Evolutionary conservation across 2,888 invertebrate species (phyloP).

Genomic region (Campoplex nolae): DNA sequence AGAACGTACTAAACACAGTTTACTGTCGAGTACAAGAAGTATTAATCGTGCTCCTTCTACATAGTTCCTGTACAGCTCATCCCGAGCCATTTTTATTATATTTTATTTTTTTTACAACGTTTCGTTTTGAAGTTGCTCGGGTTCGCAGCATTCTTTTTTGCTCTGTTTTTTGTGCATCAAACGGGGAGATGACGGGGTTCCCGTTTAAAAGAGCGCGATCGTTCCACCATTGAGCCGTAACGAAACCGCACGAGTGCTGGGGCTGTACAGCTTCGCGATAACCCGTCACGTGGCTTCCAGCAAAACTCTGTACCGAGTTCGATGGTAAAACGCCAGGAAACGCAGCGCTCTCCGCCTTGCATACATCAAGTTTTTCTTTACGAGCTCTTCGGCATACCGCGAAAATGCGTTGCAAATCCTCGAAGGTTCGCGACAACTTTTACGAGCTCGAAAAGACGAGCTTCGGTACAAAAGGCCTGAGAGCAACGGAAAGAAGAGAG

Average conservation of each 20-base stretch:
- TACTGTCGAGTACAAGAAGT: conserved; percentile 39
- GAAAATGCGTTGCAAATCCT: conserved; percentile 27
- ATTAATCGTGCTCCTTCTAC: conserved; percentile 6
- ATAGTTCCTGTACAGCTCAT: conserved; percentile 16
- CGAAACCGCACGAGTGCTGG: conserved; percentile 56
- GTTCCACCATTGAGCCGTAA: conserved; percentile 56
- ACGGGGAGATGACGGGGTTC: conserved; percentile 40
- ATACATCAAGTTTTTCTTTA: conserved; percentile 17
- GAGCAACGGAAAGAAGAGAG: neutral
- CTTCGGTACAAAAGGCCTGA: neutral
- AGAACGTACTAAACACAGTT: conserved; percentile 35
- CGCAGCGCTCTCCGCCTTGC: neutral
- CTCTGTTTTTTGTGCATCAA: neutral
- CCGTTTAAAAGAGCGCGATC: conserved; percentile 51
- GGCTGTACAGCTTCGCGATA: conserved; percentile 15
- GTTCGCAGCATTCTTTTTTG: conserved; percentile 9
- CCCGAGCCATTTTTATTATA: conserved; percentile 2
- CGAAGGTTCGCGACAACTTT: conserved; percentile 28
- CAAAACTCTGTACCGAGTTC: neutral
- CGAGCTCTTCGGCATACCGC: conserved; percentile 9
- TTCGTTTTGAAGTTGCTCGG: conserved; percentile 2
- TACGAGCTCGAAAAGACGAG: conserved; percentile 26
- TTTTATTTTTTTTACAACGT: neutral
- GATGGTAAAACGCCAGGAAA: conserved; percentile 41
- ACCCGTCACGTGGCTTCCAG: conserved; percentile 22